Conservation (phyloP, 1,140 invertebrate genomes). For the Brachystomella parvula region DNA sequence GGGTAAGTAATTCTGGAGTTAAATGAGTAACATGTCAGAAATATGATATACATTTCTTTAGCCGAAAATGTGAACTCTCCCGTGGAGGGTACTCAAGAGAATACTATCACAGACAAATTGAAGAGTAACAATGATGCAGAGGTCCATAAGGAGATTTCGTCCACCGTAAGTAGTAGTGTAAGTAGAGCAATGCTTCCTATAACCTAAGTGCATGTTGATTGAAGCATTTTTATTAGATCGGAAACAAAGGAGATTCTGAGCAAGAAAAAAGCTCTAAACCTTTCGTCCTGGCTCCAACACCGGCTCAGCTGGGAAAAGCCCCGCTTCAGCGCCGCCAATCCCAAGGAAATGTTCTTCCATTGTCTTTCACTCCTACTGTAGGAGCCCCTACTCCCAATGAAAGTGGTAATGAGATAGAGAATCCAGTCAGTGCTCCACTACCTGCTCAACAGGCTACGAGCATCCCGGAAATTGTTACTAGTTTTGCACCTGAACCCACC, state of each 20-base stretch:
- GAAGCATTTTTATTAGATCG: too few relatives aligned
- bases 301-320: conserved; percentile 79
- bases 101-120: background rate
- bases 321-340: conserved; percentile 74
- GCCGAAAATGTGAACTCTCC: background rate
- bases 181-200: too few relatives aligned
- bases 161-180: background rate
- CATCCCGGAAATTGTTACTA: background rate
- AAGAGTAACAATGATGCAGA: background rate
- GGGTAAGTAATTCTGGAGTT: background rate
- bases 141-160: background rate
- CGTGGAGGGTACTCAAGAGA: background rate
- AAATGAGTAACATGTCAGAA: background rate
- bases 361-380: conserved; percentile 23
- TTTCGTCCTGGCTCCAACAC: conserved; percentile 83
- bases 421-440: background rate
- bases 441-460: background rate
- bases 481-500: background rate
- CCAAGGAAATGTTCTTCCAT: conserved; percentile 52
- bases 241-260: background rate
- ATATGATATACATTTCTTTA: background rate
- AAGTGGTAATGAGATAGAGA: conserved; percentile 15
- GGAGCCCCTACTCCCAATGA: conserved; percentile 21
- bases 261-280: conserved; percentile 28
- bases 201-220: background rate